Percentiles rank a stretch among this genome's conserved stretches.
Conservation (phyloP, 1,140 invertebrate genomes). For the Popillia japonica region DNA sequence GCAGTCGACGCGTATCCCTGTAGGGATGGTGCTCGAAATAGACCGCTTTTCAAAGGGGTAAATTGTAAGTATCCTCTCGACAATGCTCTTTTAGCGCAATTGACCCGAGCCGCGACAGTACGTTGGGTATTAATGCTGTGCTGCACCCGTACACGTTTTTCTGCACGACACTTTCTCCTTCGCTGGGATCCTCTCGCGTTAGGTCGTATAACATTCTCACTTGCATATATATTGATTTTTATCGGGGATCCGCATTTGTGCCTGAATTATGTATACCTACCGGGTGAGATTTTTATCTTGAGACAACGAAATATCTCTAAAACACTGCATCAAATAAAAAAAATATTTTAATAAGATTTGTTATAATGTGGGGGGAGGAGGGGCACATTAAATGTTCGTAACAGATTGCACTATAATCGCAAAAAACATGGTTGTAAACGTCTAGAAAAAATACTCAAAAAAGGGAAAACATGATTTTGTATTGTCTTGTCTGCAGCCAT, state of each 20-base stretch:
- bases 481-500: too few relatives aligned
- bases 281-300: too few relatives aligned
- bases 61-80: conserved; percentile 6
- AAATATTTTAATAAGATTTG: too few relatives aligned
- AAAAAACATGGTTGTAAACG: too few relatives aligned
- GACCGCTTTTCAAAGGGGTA: not conserved
- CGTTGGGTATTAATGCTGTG: not conserved
- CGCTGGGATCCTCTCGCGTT: not conserved
- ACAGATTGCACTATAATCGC: too few relatives aligned
- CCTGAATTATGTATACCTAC: not conserved
- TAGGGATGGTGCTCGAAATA: not conserved
- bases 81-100: conserved; percentile 14
- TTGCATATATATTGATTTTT: conserved; percentile 12
- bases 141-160: not conserved
- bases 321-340: too few relatives aligned
- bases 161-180: not conserved
- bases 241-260: not conserved
- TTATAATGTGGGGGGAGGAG: too few relatives aligned
- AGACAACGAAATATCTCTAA: too few relatives aligned
- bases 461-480: too few relatives aligned
- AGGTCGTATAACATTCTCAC: not conserved
- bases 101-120: not conserved
- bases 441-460: too few relatives aligned
- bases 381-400: too few relatives aligned
- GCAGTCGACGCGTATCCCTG: not conserved